Percentiles rank a stretch among this genome's conserved stretches.
These are phyloP conservation scores for Nycticebus coucang DNA, from an alignment of 2,113 vertebrate genomes.

Conservation along the genomic window DNA sequence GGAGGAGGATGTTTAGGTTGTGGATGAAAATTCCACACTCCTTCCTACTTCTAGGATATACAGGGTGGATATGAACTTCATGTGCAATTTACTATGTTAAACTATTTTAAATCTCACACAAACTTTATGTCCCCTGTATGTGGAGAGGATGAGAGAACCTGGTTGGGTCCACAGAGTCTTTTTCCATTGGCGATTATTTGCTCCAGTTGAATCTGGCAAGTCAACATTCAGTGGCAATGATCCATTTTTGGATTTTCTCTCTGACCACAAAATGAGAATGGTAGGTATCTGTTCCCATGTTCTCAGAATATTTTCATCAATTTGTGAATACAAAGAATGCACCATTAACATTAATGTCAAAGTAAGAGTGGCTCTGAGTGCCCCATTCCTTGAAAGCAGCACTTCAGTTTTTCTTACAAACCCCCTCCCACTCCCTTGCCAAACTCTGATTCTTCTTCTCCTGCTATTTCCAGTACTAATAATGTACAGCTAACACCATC, in stretches of 20 bases:
- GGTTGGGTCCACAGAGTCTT: neutral
- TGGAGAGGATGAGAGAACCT: neutral
- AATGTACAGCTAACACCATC: neutral
- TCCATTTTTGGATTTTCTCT: neutral
- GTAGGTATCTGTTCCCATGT: neutral
- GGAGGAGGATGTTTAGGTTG: neutral
- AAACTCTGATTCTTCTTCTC: neutral
- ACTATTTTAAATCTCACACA: no score
- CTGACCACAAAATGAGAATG: neutral
- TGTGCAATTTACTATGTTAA: no score
- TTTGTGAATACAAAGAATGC: neutral
- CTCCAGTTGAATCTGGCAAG: neutral
- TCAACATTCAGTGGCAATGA: neutral
- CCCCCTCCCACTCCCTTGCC: neutral
- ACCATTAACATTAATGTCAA: neutral
- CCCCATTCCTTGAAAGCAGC: neutral
- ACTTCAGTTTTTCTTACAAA: neutral
- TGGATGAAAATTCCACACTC: neutral
- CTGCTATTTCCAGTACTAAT: neutral
- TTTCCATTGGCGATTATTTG: neutral
- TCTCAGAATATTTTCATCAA: neutral
- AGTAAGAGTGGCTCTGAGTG: neutral
- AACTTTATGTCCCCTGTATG: no score
- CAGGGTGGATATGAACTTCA: no score
- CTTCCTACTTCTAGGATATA: neutral